Evolutionary conservation across 2,797 vertebrate species (phyloP).

Genomic region (Scyliorhinus canicula): DNA sequence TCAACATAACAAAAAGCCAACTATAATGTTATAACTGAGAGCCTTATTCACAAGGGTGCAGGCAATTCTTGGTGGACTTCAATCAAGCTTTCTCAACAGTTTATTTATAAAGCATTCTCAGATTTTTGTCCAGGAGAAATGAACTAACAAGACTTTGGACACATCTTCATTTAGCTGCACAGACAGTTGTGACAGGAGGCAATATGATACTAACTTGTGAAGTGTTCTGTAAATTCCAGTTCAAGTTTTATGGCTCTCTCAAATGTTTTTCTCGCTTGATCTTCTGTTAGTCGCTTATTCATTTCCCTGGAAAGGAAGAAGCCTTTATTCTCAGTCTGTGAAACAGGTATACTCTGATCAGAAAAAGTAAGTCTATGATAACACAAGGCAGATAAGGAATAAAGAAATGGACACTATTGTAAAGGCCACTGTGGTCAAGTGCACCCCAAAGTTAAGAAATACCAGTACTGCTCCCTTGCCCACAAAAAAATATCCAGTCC

Average conservation of each 20-base stretch:
- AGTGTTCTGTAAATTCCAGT: conserved; percentile 94
- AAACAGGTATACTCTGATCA: not conserved
- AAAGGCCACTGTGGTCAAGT: not conserved
- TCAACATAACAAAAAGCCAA: not conserved
- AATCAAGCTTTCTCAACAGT: no score
- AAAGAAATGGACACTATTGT: not conserved
- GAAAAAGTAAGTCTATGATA: not conserved
- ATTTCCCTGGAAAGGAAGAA: conserved; percentile 73
- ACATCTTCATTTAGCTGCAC: not conserved
- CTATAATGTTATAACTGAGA: not conserved
- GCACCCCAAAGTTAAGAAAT: not conserved
- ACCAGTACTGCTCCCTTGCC: not conserved
- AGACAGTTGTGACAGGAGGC: not conserved
- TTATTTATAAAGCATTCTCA: not conserved
- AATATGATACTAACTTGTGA: conserved; percentile 72
- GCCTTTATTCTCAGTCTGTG: not conserved
- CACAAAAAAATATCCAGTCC: not conserved
- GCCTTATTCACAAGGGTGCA: not conserved
- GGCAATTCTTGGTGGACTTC: not conserved
- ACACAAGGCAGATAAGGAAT: not conserved
- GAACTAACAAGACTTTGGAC: not conserved
- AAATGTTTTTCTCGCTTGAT: conserved; percentile 87
- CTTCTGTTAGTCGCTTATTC: conserved; percentile 92
- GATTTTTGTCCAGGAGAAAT: not conserved
- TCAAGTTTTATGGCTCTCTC: conserved; percentile 91